Evolutionary conservation across 2,113 vertebrate genomes (phyloP).

Genomic region (Thunnus maccoyii): DNA sequence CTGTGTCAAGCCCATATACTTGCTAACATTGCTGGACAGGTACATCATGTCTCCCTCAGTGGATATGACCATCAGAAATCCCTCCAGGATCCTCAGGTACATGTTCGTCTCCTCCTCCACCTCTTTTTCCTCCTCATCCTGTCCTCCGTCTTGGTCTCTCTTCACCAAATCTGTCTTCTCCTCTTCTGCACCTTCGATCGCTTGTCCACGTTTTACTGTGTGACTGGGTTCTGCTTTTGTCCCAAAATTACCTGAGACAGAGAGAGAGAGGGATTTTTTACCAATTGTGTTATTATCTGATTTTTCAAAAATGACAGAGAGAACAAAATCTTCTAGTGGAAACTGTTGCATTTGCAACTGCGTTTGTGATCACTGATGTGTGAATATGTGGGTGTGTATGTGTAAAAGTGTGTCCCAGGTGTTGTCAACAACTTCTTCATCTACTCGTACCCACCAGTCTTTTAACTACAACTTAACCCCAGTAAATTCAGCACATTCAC

Average conservation of each 20-base stretch:
- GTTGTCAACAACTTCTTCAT: constrained; percentile 40
- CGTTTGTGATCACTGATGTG: too few species aligned
- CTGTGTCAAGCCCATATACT: constrained; percentile 95
- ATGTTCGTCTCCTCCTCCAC: constrained; percentile 67
- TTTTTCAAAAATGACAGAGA: neutral
- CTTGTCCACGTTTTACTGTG: neutral
- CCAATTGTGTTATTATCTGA: neutral
- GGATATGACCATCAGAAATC: constrained; percentile 94
- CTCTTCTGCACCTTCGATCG: too few species aligned
- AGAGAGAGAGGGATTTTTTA: neutral
- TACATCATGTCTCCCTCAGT: constrained; percentile 95
- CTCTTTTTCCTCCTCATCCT: constrained; percentile 81
- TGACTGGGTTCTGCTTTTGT: neutral
- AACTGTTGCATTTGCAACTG: too few species aligned
- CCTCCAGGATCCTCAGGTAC: constrained; percentile 92
- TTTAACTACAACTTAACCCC: neutral
- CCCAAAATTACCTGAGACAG: constrained; percentile 14
- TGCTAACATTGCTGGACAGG: constrained; percentile 94
- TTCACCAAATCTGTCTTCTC: neutral
- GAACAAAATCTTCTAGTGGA: neutral
- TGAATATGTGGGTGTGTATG: neutral
- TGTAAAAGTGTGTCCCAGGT: neutral
- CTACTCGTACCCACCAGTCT: neutral
- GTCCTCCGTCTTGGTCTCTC: constrained; percentile 67
- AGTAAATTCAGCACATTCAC: neutral